Base-by-base conservation (phyloP, 2,888 invertebrate genomes). In the Horisme vitalbata region DNA sequence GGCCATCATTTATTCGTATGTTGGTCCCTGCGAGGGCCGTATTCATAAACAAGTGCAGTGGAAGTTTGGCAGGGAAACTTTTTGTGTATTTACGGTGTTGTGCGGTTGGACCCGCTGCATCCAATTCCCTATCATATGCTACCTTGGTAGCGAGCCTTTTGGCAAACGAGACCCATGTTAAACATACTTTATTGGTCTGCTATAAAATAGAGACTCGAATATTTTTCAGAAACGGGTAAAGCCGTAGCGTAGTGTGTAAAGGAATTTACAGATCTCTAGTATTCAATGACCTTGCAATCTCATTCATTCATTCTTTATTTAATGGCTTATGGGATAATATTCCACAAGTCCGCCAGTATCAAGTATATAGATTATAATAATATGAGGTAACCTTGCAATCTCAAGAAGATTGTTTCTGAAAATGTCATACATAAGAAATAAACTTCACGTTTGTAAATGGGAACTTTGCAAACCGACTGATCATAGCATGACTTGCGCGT, bases 61-160 rank as follows among this genome's bases (percentile, higher is more conserved):
- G 76, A 79, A 81, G 69, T 83, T 86, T 83, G 83, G 83, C 81
- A 84, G 71, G 56, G 69, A 23, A 79, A 79, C 75, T 83, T 83
- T 82, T 83, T 79, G 73, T 72, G 72, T 85, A 81, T 83, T 82
- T 83, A 83, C 76, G 71, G 67, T 64, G 66, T 69, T 68, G 63
- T 61, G 67, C 66, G 59, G 60, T 60, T 62, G 65, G 55, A 57
- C 63, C 51, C 53, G 57, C 57, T 72, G 69, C 69, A 70, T 71
- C 63, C 70, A 64, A 68, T 74, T 63, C 66, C 68, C 65, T 68
- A 68, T 72, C 66, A 65, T 57, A 18, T 5, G 18, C 18, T 44
- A 48, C 50, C 48, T 41, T 48, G 54, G 20, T 62, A 63, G 61
- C 10, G 32, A 59, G 35, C 34, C 41, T 71, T 71, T 79, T 79